These are phyloP conservation scores for Eulemur albifrons DNA, from an alignment of 2,797 vertebrate species.

Conservation along the genomic window DNA sequence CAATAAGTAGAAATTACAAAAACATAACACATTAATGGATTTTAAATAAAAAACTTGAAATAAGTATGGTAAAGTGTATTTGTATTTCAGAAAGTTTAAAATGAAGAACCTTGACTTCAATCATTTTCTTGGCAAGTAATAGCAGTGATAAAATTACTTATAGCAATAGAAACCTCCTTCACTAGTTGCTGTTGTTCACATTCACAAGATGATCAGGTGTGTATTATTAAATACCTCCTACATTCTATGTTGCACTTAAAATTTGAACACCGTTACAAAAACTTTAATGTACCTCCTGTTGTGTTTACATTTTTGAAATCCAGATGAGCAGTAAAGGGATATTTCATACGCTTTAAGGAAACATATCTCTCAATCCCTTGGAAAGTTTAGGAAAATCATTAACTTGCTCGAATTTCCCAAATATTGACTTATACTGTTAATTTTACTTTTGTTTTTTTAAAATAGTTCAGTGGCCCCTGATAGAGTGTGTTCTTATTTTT, in stretches of 20 bases:
- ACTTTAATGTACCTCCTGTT: not conserved
- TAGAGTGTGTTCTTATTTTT: not conserved
- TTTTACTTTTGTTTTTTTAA: not conserved
- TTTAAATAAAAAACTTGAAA: slow-evolving; percentile 9
- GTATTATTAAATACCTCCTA: not conserved
- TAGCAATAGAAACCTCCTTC: not conserved
- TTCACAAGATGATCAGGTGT: not conserved
- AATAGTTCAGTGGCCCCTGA: not conserved
- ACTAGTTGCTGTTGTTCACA: not conserved
- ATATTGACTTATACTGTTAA: not conserved
- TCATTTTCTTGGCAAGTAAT: not conserved
- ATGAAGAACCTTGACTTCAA: not conserved
- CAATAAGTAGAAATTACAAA: not conserved
- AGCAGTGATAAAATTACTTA: not conserved
- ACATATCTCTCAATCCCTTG: not conserved
- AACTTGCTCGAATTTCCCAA: not conserved
- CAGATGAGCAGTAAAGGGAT: not conserved
- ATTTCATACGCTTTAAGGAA: not conserved
- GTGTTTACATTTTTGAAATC: not conserved
- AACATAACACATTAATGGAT: not conserved
- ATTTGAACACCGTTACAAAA: not conserved
- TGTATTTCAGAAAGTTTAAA: not conserved
- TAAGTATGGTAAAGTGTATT: not conserved
- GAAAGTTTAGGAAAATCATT: not conserved
- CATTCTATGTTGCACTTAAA: not conserved